These are phyloP conservation scores for Rhizoglyphus robini DNA, from an alignment of 1,140 invertebrate genomes.

Conservation along the genomic window DNA sequence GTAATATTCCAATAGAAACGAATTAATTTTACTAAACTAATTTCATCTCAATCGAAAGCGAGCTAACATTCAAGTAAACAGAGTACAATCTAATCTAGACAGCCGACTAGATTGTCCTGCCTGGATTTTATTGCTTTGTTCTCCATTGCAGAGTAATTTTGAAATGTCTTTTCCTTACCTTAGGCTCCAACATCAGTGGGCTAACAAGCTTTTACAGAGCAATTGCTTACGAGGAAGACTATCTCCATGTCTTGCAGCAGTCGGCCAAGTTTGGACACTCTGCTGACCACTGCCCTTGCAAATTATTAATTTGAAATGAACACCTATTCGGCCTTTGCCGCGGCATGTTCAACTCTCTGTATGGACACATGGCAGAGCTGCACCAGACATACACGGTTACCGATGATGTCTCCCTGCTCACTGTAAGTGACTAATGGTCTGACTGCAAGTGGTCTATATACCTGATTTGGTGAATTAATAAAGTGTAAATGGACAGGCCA, in stretches of 20 bases:
- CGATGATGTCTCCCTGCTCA: background rate
- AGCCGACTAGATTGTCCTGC: too few relatives aligned
- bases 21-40: constrained; percentile 1
- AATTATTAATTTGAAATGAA: too few relatives aligned
- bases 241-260: background rate
- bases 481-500: too few relatives aligned
- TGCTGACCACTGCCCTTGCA: background rate
- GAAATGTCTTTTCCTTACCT: background rate
- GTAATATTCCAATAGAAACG: background rate
- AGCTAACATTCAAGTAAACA: too few relatives aligned
- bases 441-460: too few relatives aligned
- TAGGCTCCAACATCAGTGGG: constrained; percentile 1
- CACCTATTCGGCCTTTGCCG: background rate
- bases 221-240: constrained; percentile 5
- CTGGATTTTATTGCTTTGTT: too few relatives aligned
- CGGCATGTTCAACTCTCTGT: background rate
- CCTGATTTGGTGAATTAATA: too few relatives aligned
- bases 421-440: too few relatives aligned
- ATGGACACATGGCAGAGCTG: background rate
- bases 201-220: constrained; percentile 3
- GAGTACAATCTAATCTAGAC: too few relatives aligned
- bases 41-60: too few relatives aligned
- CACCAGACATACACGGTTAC: background rate
- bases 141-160: too few relatives aligned
- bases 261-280: background rate